Base-by-base conservation (phyloP, 1,140 invertebrate genomes). In the Metaphire vulgaris region DNA sequence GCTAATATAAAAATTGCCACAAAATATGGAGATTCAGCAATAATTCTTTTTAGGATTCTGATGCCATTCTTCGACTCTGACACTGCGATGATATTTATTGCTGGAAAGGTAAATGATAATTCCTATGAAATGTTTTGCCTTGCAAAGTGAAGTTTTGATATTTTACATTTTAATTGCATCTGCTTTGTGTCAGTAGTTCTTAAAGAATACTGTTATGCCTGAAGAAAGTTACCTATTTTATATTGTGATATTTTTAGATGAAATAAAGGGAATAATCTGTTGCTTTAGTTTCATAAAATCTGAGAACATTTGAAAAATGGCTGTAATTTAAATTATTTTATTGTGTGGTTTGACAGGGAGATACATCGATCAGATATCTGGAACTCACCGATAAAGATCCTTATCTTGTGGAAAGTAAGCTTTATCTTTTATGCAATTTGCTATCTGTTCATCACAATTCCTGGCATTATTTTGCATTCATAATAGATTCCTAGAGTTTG, bases 1-100 rank as follows among this genome's bases (percentile, higher is more conserved):
- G n/a, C n/a, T n/a, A n/a, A n/a, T n/a, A n/a, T n/a, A n/a, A n/a
- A n/a, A n/a, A n/a, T n/a, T n/a, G n/a, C n/a, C n/a, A n/a, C n/a
- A n/a, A n/a, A n/a, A n/a, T n/a, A n/a, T n/a, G n/a, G n/a, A n/a
- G n/a, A n/a, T n/a, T n/a, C n/a, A n/a, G n/a, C n/a, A n/a, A n/a
- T n/a, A n/a, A n/a, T n/a, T n/a, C n/a, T n/a, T 83, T 86, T 33
- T 80, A 90, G 89, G 32, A 91, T 94, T 75, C 83, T 96, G 69
- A 94, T 96, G 89, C 94, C 94, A 0, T 86, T 96, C 0, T 95
- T 90, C 84, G 95, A 97, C 88, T 85, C 92, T 34, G 95, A 97
- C 80, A 97, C 95, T 29, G 92, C 92, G 79, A 96, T 97, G 94
- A 88, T 97, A 30, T 97, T 97, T 86, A 86, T 97, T 41, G 92